Conservation (phyloP, 2,888 invertebrate species). For the Trachelus tabidus region DNA sequence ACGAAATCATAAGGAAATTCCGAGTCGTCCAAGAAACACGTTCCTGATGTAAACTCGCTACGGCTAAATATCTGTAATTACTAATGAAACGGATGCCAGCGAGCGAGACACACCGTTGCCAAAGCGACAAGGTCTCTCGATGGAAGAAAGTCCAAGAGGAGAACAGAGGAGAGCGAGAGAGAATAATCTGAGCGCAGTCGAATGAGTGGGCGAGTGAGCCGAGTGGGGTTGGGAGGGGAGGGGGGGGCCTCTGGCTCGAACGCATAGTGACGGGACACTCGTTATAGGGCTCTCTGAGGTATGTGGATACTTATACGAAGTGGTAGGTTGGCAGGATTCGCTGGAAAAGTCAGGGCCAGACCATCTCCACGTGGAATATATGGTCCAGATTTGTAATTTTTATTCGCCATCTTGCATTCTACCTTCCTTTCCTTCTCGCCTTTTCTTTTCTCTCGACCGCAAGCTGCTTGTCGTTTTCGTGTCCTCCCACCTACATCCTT, state of each 20-base stretch:
- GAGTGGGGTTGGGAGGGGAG: too few species aligned
- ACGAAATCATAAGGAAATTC: too few species aligned
- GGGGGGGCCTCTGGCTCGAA: background rate
- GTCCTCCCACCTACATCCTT: background rate
- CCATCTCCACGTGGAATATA: constrained; percentile 47
- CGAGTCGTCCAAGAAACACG: too few species aligned
- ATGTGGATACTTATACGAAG: constrained; percentile 37
- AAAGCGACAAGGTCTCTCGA: too few species aligned
- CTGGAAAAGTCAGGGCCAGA: constrained; percentile 46
- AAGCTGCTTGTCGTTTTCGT: constrained; percentile 9
- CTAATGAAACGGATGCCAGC: too few species aligned
- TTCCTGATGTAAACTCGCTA: too few species aligned
- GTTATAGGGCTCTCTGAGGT: constrained; percentile 22
- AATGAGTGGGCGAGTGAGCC: background rate
- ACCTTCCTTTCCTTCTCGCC: background rate
- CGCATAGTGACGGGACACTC: background rate
- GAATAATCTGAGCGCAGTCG: too few species aligned
- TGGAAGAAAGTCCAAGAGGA: too few species aligned
- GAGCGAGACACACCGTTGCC: too few species aligned
- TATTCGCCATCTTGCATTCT: constrained; percentile 29
- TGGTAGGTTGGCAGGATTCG: constrained; percentile 32
- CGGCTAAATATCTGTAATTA: too few species aligned
- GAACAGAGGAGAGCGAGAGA: too few species aligned
- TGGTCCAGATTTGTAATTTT: constrained; percentile 50
- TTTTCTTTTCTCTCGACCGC: background rate